Conservation (phyloP, 1,140 invertebrate species). For the Cyphomyrmex costatus region DNA sequence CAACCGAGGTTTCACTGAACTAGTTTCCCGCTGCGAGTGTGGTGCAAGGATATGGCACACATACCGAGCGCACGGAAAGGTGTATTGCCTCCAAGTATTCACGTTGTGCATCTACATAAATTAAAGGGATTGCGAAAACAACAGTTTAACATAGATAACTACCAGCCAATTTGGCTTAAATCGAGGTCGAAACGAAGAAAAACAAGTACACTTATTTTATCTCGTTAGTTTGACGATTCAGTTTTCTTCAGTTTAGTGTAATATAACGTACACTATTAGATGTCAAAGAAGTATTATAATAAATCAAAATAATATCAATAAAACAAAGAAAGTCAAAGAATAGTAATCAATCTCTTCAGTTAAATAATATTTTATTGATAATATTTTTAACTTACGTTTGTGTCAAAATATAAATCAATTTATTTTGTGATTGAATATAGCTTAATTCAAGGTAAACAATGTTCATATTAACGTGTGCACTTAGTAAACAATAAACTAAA, state of each 20-base stretch:
- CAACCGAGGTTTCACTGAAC: constrained; percentile 76
- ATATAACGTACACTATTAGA: background rate
- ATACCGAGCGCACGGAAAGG: constrained; percentile 56
- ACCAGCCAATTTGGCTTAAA: constrained; percentile 40
- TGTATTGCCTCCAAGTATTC: constrained; percentile 32
- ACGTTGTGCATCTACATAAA: constrained; percentile 34
- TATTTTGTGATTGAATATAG: too few species aligned
- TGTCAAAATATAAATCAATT: too few species aligned
- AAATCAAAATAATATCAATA: too few species aligned
- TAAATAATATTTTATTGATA: too few species aligned
- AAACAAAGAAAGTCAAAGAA: too few species aligned
- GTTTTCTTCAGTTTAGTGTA: background rate
- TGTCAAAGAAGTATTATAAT: too few species aligned
- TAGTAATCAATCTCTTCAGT: too few species aligned
- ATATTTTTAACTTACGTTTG: too few species aligned
- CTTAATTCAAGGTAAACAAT: too few species aligned
- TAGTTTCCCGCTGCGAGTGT: constrained; percentile 73
- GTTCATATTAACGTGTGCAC: too few species aligned
- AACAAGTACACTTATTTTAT: background rate
- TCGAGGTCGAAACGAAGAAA: constrained; percentile 27
- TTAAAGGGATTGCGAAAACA: constrained; percentile 46
- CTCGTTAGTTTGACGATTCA: background rate
- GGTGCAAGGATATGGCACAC: constrained; percentile 76
- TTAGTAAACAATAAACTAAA: too few species aligned
- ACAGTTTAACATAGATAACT: constrained; percentile 50